Conservation (phyloP, 2,888 invertebrate genomes). For the Caenorhabditis sulstoni region DNA sequence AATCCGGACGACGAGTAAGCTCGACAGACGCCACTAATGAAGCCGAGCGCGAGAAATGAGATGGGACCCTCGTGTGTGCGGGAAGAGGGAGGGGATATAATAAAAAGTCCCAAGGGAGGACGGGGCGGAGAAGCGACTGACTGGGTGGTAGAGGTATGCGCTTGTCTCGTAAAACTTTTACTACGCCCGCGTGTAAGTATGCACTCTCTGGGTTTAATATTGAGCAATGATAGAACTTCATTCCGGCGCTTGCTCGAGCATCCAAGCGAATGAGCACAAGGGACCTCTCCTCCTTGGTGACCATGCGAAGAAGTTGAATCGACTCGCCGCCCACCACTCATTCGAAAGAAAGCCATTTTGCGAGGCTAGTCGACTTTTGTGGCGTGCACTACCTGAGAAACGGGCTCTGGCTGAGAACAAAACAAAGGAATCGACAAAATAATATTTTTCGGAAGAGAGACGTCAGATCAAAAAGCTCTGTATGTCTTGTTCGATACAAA, state of each 20-base stretch:
- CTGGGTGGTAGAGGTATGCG: conserved; percentile 53
- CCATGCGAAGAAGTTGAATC: not conserved
- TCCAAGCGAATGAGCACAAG: conserved; percentile 47
- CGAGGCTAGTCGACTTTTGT: no score
- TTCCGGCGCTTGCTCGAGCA: conserved; percentile 15
- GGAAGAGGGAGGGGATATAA: conserved; percentile 21
- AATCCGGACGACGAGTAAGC: not conserved
- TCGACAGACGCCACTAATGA: conserved; percentile 3
- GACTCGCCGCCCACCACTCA: no score
- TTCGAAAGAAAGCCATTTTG: no score
- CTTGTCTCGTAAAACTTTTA: conserved; percentile 57
- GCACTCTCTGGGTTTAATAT: conserved; percentile 53
- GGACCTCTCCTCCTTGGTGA: not conserved
- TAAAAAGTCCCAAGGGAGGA: conserved; percentile 48
- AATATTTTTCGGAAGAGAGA: not conserved
- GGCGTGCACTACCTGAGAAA: not conserved
- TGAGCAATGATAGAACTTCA: conserved; percentile 50
- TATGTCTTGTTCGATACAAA: conserved; percentile 7
- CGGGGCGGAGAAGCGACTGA: conserved; percentile 38
- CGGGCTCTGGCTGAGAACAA: not conserved
- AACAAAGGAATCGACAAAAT: not conserved
- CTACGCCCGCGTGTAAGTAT: conserved; percentile 36
- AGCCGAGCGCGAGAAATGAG: conserved; percentile 22
- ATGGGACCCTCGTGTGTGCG: conserved; percentile 27
- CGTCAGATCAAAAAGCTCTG: conserved; percentile 4